Percentiles rank a stretch among this genome's conserved stretches.
Conservation (phyloP, 30 jellyfish, hydroid and myxozoan genomes). For the Hydractinia symbiolongicarpus region DNA sequence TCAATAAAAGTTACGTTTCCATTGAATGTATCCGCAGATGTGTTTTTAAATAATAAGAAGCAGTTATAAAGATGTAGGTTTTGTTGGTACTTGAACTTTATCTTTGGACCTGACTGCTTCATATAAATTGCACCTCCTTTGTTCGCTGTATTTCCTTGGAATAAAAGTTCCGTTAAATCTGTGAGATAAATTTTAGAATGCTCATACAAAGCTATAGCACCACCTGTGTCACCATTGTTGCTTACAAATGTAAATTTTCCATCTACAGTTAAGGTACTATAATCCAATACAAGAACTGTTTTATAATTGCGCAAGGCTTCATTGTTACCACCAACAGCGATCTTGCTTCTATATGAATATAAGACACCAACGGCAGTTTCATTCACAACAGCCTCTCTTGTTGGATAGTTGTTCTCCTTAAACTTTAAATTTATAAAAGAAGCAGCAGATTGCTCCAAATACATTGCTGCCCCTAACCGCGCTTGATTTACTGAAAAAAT, state of each 20-base stretch:
- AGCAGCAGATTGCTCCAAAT: constrained; percentile 9
- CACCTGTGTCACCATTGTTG: not conserved
- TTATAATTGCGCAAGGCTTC: not conserved
- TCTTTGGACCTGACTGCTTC: not conserved
- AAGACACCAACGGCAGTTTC: not conserved
- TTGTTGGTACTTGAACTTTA: not conserved
- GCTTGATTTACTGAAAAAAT: not conserved
- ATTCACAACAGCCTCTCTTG: too few species aligned
- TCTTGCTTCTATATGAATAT: not conserved
- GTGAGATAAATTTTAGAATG: not conserved
- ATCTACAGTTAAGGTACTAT: not conserved
- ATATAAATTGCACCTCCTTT: constrained; percentile 11
- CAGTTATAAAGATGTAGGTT: not conserved
- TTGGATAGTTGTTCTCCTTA: not conserved
- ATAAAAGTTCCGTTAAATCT: not conserved
- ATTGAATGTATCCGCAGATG: not conserved
- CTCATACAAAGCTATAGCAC: constrained; percentile 1
- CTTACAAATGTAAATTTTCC: not conserved
- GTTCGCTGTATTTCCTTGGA: not conserved
- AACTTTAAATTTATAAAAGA: not conserved
- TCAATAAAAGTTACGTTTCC: constrained; percentile 4
- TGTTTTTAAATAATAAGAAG: not conserved
- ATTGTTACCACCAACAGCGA: not conserved
- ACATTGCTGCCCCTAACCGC: not conserved
- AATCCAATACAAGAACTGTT: not conserved